A percentile compares a stretch with the other conserved stretches of the same genome.
phyloP scores from a whole-genome alignment of 1,140 invertebrate genomes.

The Propsilocerus akamusi region DNA sequence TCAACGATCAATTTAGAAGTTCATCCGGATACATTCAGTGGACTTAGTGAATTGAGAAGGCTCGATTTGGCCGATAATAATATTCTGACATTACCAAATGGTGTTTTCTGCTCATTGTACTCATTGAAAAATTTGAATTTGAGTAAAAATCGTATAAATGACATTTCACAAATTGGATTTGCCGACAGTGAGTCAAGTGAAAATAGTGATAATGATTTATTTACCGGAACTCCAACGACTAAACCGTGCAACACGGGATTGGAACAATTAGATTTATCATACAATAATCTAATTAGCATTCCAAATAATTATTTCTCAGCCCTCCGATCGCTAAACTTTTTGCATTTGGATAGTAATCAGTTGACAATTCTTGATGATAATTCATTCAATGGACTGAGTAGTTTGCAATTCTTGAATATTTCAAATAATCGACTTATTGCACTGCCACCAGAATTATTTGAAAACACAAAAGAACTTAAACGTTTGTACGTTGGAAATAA shows the following conservation, averaged over 20 bases:
- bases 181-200: conserved; percentile 28
- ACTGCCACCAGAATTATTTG: conserved; percentile 53
- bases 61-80: conserved; percentile 64
- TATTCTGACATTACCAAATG: conserved; percentile 52
- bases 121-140: conserved; percentile 50
- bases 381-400: conserved; percentile 43
- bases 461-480: conserved; percentile 40
- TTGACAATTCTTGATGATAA: conserved; percentile 50
- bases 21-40: conserved; percentile 45
- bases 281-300: conserved; percentile 48
- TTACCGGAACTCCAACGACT: conserved; percentile 17
- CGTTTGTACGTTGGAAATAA: conserved; percentile 65
- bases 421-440: conserved; percentile 57
- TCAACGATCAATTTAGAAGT: conserved; percentile 57
- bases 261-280: conserved; percentile 50
- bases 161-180: conserved; percentile 49
- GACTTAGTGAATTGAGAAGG: conserved; percentile 42
- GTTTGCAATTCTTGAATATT: conserved; percentile 49
- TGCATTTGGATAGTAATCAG: conserved; percentile 53
- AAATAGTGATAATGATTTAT: background rate
- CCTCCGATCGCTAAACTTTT: conserved; percentile 38
- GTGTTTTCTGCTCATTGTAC: conserved; percentile 53
- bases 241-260: conserved; percentile 39
- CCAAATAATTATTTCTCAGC: conserved; percentile 48
- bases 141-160: conserved; percentile 58